These are phyloP conservation scores for Psylliodes chrysocephalus DNA, from an alignment of 2,888 invertebrate species.

Conservation along the genomic window DNA sequence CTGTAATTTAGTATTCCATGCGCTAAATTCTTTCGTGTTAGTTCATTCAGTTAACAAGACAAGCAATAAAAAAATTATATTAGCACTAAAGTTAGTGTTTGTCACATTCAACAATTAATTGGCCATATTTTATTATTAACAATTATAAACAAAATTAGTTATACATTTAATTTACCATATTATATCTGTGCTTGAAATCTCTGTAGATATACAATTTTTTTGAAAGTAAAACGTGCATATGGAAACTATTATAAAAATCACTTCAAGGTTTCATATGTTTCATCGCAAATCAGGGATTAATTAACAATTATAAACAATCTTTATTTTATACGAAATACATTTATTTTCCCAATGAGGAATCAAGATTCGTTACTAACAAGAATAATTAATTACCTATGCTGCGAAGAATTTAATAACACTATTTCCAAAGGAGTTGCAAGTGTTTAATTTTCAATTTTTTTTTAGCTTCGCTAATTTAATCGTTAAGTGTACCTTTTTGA, in stretches of 20 bases:
- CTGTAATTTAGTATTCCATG: too few relatives aligned
- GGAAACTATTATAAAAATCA: not conserved
- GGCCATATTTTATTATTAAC: not conserved
- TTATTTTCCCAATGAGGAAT: not conserved
- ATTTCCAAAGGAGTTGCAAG: too few relatives aligned
- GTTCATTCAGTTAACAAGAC: too few relatives aligned
- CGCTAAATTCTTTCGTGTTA: too few relatives aligned
- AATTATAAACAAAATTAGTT: not conserved
- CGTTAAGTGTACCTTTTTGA: too few relatives aligned
- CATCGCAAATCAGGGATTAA: not conserved
- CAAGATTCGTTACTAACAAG: not conserved
- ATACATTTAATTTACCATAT: not conserved
- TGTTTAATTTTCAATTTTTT: too few relatives aligned
- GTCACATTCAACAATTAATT: too few relatives aligned
- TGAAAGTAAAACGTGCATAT: conserved; percentile 2
- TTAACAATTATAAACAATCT: not conserved
- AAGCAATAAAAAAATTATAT: too few relatives aligned
- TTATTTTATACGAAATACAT: not conserved
- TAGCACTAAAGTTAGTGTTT: too few relatives aligned
- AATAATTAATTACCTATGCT: not conserved
- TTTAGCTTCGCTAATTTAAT: too few relatives aligned
- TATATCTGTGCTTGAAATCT: not conserved
- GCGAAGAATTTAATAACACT: too few relatives aligned
- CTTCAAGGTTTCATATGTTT: conserved; percentile 5
- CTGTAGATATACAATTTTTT: not conserved